Conservation (phyloP, 2,113 vertebrate species). For the Struthio camelus region DNA sequence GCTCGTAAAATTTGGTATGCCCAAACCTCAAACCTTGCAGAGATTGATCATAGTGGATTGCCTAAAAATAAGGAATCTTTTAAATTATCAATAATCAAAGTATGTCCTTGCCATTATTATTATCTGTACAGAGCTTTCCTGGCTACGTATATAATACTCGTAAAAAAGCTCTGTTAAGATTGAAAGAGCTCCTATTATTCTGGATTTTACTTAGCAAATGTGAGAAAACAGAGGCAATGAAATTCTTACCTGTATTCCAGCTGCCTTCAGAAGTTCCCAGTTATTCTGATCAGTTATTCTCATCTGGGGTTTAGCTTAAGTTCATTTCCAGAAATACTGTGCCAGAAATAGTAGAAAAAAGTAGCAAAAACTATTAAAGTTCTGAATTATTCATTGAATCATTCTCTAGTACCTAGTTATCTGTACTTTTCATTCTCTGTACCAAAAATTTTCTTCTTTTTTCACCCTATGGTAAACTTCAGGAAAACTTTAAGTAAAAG, state of each 20-base stretch:
- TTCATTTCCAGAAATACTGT: neutral
- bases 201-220: neutral
- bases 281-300: neutral
- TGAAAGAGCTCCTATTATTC: neutral
- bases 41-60: neutral
- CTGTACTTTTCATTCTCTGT: neutral
- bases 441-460: neutral
- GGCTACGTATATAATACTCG: neutral
- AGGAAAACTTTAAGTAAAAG: neutral
- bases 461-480: neutral
- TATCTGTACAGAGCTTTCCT: neutral
- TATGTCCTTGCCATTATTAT: slow-evolving; percentile 21
- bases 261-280: neutral
- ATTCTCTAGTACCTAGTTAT: neutral
- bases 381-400: neutral
- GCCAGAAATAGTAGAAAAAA: neutral
- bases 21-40: slow-evolving; percentile 8
- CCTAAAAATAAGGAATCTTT: slow-evolving; percentile 16
- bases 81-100: slow-evolving; percentile 33
- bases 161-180: neutral
- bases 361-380: neutral
- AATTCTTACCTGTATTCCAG: neutral
- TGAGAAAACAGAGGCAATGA: neutral
- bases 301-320: neutral
- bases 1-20: neutral